These are phyloP conservation scores for Petrolisthes manimaculis DNA, from an alignment of 2,888 invertebrate species.

Conservation along the genomic window DNA sequence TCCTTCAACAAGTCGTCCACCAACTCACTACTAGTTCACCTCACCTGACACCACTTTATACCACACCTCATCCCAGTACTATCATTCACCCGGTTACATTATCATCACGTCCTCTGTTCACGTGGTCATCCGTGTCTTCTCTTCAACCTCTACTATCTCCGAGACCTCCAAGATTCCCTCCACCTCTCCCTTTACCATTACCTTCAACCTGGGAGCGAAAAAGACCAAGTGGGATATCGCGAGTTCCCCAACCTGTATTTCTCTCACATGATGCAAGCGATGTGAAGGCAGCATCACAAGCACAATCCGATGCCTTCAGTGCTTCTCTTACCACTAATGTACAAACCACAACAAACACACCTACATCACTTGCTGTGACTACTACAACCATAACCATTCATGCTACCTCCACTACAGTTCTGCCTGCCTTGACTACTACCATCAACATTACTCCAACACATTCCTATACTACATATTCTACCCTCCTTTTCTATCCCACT, in stretches of 20 bases:
- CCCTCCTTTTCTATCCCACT: too few species aligned
- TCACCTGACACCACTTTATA: neutral
- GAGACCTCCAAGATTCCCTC: neutral
- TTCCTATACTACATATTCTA: too few species aligned
- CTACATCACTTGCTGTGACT: neutral
- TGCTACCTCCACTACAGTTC: neutral
- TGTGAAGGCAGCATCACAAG: neutral
- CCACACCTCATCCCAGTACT: neutral
- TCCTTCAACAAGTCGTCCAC: neutral
- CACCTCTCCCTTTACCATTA: conserved; percentile 9
- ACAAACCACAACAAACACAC: neutral
- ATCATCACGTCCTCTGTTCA: neutral
- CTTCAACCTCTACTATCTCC: neutral
- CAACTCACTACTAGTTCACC: neutral
- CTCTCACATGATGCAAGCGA: neutral
- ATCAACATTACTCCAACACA: too few species aligned
- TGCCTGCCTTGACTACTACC: too few species aligned
- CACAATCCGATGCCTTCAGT: neutral
- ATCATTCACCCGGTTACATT: neutral
- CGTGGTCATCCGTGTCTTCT: neutral
- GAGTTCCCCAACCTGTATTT: conserved; percentile 4
- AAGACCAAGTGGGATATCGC: neutral
- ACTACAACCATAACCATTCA: neutral
- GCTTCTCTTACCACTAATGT: neutral
- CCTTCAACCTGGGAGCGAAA: neutral